These are phyloP conservation scores for Megaceryle torquata DNA, from an alignment of 2,113 vertebrate species.

Conservation along the genomic window DNA sequence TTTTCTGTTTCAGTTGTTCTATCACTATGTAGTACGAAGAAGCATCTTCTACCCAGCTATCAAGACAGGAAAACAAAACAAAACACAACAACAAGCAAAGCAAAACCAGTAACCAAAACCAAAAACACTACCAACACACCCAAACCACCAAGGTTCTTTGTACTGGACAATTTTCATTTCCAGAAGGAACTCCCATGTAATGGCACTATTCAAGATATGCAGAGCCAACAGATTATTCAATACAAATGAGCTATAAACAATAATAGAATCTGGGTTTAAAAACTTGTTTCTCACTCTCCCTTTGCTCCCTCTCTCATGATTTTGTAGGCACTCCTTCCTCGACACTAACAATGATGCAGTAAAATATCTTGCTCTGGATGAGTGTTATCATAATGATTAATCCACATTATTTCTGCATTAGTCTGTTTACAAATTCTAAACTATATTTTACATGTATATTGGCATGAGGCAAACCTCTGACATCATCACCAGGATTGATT, in stretches of 20 bases:
- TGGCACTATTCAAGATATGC: background rate
- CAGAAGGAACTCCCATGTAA: background rate
- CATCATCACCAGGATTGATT: background rate
- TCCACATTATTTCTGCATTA: background rate
- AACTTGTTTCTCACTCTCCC: background rate
- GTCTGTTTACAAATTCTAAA: background rate
- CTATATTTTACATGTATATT: background rate
- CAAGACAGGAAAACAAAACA: background rate
- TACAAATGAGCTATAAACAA: background rate
- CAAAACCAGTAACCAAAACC: background rate
- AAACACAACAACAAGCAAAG: too few relatives aligned
- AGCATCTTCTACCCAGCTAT: background rate
- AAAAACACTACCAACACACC: background rate
- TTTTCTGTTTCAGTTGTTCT: background rate
- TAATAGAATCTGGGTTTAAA: background rate
- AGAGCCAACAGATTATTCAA: background rate
- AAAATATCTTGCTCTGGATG: background rate
- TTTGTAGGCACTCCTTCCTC: background rate
- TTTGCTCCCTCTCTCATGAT: background rate
- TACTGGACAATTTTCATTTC: background rate
- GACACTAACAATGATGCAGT: background rate
- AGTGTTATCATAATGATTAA: background rate
- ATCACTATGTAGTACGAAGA: background rate
- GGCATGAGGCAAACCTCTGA: background rate
- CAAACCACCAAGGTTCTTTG: background rate